Percentiles rank a stretch among this genome's conserved stretches.
Evolutionary conservation across 92 coral and sea anemone genomes (phyloP).

Genomic region (Chrysogorgia sp.): DNA sequence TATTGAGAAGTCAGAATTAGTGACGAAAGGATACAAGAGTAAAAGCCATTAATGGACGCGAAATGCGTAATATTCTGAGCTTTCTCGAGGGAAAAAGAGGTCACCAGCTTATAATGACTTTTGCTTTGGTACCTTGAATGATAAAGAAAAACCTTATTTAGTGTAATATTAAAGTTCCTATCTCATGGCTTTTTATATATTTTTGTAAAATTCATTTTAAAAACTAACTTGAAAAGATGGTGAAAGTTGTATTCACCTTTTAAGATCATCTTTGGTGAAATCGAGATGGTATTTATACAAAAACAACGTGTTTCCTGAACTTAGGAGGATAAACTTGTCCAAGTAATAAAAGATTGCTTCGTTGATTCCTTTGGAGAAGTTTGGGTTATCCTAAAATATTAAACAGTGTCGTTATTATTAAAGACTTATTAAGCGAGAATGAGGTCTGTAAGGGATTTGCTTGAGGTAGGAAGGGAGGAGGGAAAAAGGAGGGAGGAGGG

Average conservation of each 20-base stretch:
- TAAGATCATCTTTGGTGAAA: constrained; percentile 81
- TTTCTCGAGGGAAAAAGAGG: constrained; percentile 71
- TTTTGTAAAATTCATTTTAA: too few species aligned
- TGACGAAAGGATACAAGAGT: constrained; percentile 88
- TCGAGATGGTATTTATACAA: constrained; percentile 88
- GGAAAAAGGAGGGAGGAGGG: too few species aligned
- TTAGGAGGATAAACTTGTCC: constrained; percentile 84
- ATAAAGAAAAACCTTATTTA: neutral
- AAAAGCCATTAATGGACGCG: constrained; percentile 84
- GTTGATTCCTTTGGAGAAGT: constrained; percentile 78
- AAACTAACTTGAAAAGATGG: too few species aligned
- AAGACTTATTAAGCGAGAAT: too few species aligned
- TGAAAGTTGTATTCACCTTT: constrained; percentile 61
- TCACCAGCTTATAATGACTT: constrained; percentile 87
- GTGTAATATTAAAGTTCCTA: too few species aligned
- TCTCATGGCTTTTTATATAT: too few species aligned
- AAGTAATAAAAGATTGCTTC: constrained; percentile 88
- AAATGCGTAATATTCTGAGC: constrained; percentile 87
- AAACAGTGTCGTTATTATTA: neutral
- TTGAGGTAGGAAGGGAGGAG: neutral
- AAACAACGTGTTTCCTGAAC: constrained; percentile 83
- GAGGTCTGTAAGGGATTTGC: neutral
- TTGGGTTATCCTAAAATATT: constrained; percentile 78
- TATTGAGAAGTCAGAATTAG: neutral
- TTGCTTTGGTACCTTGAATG: constrained; percentile 70